Percentiles rank a stretch among this genome's conserved stretches.
These are phyloP conservation scores for Ctenodactylus gundi DNA, from an alignment of 2,113 vertebrate species.

Conservation along the genomic window DNA sequence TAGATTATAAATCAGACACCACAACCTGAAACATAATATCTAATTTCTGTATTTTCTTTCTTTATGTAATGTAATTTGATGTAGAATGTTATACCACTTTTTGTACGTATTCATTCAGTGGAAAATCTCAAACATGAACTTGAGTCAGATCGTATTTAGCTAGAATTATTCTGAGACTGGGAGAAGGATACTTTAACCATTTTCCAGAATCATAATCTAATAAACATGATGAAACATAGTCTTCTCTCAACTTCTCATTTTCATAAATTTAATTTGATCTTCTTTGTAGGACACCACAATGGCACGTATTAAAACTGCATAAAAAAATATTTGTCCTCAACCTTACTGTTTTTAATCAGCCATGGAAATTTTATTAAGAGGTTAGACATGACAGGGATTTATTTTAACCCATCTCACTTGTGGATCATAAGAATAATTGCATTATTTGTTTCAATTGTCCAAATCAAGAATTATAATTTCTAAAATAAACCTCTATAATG, in stretches of 20 bases:
- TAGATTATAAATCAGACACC: not conserved
- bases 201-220: slow-evolving; percentile 29
- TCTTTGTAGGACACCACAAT: not conserved
- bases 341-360: not conserved
- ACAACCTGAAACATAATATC: not conserved
- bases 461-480: not conserved
- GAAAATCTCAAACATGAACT: not conserved
- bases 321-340: not conserved
- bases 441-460: not conserved
- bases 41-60: not conserved
- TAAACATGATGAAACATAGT: not conserved
- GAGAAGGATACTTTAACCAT: not conserved
- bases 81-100: not conserved
- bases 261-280: slow-evolving; percentile 6
- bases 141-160: not conserved
- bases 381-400: not conserved
- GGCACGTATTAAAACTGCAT: not conserved
- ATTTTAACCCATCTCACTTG: not conserved
- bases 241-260: slow-evolving; percentile 15
- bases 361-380: not conserved
- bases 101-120: not conserved
- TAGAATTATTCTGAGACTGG: not conserved
- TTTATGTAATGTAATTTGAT: slow-evolving; percentile 11
- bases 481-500: not conserved
- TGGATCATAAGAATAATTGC: not conserved